Conservation (phyloP, 2,888 invertebrate genomes). For the Eilema sororculum region DNA sequence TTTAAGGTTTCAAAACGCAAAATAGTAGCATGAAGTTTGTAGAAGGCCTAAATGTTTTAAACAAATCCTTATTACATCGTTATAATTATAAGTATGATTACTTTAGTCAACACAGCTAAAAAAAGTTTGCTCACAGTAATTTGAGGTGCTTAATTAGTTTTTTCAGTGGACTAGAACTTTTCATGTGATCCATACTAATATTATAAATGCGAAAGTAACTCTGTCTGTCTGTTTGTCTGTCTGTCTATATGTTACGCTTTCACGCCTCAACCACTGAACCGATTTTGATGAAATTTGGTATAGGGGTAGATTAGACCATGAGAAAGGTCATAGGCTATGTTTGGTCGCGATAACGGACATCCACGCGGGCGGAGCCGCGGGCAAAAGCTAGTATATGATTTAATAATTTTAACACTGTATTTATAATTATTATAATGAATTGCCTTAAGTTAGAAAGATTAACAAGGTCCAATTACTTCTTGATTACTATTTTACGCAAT, state of each 20-base stretch:
- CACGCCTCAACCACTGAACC: too few species aligned
- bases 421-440: not conserved
- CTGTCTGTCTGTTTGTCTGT: too few species aligned
- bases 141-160: constrained; percentile 16
- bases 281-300: too few species aligned
- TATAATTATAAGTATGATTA: constrained; percentile 8
- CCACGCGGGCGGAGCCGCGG: too few species aligned
- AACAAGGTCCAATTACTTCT: constrained; percentile 11
- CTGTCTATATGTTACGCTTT: too few species aligned
- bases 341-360: too few species aligned
- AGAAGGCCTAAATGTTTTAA: not conserved
- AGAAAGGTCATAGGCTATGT: too few species aligned
- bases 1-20: too few species aligned
- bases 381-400: too few species aligned
- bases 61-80: constrained; percentile 6
- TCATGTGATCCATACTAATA: too few species aligned
- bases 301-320: too few species aligned
- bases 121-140: constrained; percentile 17
- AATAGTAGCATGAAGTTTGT: not conserved
- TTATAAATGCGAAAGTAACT: too few species aligned
- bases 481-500: constrained; percentile 5
- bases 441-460: not conserved
- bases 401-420: constrained; percentile 4
- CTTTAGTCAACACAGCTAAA: not conserved
- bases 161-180: constrained; percentile 7